phyloP scores from a whole-genome alignment of 2,888 invertebrate species.

The Trisateles emortualis region DNA sequence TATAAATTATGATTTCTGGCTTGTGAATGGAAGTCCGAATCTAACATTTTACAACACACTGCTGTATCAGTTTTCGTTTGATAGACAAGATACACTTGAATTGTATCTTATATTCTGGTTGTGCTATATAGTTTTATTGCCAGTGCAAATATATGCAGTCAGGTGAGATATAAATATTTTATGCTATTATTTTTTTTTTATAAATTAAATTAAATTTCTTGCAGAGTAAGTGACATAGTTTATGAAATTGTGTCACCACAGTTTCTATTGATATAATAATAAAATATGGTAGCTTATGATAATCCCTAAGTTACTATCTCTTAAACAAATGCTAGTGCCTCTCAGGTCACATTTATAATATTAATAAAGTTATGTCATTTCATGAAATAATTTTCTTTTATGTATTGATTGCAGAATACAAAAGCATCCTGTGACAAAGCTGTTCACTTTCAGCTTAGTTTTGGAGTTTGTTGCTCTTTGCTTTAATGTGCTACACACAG shows the following conservation, averaged over 20 bases:
- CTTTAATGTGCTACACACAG: constrained; percentile 95
- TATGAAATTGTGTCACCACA: too few relatives aligned
- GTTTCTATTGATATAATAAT: too few relatives aligned
- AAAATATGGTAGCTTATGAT: too few relatives aligned
- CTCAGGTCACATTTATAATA: too few relatives aligned
- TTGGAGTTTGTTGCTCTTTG: constrained; percentile 95
- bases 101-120: constrained; percentile 95
- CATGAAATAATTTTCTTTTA: neutral
- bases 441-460: constrained; percentile 95
- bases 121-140: constrained; percentile 94
- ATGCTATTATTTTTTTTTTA: constrained; percentile 4
- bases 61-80: constrained; percentile 98
- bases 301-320: too few relatives aligned
- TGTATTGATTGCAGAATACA: constrained; percentile 87
- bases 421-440: constrained; percentile 95
- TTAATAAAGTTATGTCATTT: too few relatives aligned
- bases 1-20: constrained; percentile 95
- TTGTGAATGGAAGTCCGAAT: constrained; percentile 98
- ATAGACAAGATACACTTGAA: constrained; percentile 96
- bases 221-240: too few relatives aligned
- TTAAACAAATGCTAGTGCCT: too few relatives aligned
- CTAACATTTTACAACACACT: constrained; percentile 94
- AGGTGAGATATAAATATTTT: constrained; percentile 63
- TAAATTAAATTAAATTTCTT: too few relatives aligned
- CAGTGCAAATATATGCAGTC: constrained; percentile 96